These are phyloP conservation scores for Acipenser transmontanus DNA, from an alignment of 2,797 vertebrate species.

Conservation along the genomic window DNA sequence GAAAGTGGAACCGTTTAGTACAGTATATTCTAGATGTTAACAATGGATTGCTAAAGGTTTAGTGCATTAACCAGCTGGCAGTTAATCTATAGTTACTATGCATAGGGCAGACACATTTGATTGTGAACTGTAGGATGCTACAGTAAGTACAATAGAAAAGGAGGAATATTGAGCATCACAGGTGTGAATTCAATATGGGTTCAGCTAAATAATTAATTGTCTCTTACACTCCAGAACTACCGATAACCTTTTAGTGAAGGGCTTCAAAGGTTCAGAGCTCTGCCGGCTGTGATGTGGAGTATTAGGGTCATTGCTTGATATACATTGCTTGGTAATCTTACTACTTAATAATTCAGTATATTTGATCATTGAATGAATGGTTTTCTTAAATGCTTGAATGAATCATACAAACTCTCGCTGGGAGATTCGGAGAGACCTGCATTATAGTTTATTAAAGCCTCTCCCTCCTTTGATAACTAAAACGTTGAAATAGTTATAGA, in stretches of 20 bases:
- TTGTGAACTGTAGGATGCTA: too few relatives aligned
- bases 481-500: constrained; percentile 10
- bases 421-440: neutral
- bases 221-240: neutral
- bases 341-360: constrained; percentile 19
- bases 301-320: neutral
- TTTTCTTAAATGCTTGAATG: constrained; percentile 9
- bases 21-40: too few relatives aligned
- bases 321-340: constrained; percentile 3
- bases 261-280: constrained; percentile 6
- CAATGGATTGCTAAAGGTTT: too few relatives aligned
- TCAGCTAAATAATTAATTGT: constrained; percentile 16
- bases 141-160: too few relatives aligned
- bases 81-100: too few relatives aligned
- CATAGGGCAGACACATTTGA: too few relatives aligned
- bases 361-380: constrained; percentile 16
- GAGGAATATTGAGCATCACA: constrained; percentile 7
- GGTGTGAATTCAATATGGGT: constrained; percentile 5
- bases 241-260: neutral
- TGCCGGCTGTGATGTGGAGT: neutral
- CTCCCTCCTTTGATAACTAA: constrained; percentile 29
- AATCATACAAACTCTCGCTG: constrained; percentile 16
- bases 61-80: too few relatives aligned
- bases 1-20: too few relatives aligned
- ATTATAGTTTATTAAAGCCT: constrained; percentile 28